A percentile compares a stretch with the other conserved stretches of the same genome.
Evolutionary conservation across 1,140 invertebrate genomes (phyloP).

Genomic region (Drosophila watanabei): DNA sequence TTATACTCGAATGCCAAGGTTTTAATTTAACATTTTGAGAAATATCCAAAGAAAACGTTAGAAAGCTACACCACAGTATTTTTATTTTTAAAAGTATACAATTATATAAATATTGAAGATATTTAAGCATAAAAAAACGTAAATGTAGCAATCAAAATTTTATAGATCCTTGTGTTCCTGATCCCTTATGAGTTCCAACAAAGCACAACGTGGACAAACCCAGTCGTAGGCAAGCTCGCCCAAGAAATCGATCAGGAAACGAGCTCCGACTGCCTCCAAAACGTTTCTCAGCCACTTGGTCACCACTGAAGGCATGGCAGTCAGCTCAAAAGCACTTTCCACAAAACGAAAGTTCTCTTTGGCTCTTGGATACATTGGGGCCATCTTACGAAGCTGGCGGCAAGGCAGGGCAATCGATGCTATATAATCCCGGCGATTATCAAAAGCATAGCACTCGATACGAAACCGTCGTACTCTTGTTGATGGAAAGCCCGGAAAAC

Average conservation of each 20-base stretch:
- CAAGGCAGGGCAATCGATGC: not conserved
- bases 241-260: not conserved
- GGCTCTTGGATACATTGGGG: not conserved
- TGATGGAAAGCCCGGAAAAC: not conserved
- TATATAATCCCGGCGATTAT: not conserved
- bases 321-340: constrained; percentile 4
- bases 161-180: not conserved
- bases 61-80: too few species aligned
- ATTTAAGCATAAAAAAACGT: too few species aligned
- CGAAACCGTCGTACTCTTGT: not conserved
- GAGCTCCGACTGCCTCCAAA: not conserved
- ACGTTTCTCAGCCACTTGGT: not conserved
- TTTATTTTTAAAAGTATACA: too few species aligned
- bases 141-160: too few species aligned
- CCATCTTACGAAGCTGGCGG: not conserved
- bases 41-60: too few species aligned
- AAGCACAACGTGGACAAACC: not conserved
- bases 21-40: too few species aligned
- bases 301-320: not conserved
- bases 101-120: too few species aligned
- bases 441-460: not conserved
- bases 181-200: not conserved
- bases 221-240: not conserved
- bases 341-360: not conserved
- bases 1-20: too few species aligned